Conservation (phyloP, 2,113 vertebrate species). For the Sorex araneus region DNA sequence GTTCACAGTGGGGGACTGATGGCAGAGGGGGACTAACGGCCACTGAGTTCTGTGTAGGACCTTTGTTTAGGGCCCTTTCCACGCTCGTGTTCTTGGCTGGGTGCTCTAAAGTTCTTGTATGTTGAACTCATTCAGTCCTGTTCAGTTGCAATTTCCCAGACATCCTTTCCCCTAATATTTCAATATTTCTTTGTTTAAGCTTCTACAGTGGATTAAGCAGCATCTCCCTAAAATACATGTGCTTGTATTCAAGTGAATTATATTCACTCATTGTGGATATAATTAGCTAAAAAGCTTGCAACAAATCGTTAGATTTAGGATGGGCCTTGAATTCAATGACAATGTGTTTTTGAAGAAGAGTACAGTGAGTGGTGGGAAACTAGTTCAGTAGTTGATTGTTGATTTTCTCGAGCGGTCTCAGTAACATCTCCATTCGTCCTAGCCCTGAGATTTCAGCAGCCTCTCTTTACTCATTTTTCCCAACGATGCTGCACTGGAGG, state of each 20-base stretch:
- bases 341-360: not conserved
- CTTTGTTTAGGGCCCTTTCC: not conserved
- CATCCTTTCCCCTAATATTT: not conserved
- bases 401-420: too few species aligned
- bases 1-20: not conserved
- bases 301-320: conserved; percentile 9
- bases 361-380: too few species aligned
- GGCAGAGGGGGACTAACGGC: not conserved
- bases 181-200: not conserved
- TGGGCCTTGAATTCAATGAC: not conserved
- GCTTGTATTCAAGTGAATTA: too few species aligned
- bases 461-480: too few species aligned
- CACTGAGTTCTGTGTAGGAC: not conserved
- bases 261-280: not conserved
- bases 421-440: too few species aligned
- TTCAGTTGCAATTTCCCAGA: not conserved
- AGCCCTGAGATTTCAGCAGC: too few species aligned
- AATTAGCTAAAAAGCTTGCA: not conserved
- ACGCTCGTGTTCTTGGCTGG: not conserved
- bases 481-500: too few species aligned
- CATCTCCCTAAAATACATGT: not conserved
- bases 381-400: too few species aligned
- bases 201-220: not conserved
- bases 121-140: not conserved
- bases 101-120: not conserved